Conservation (phyloP, 2,113 vertebrate species). For the Cichladusa arquata region DNA sequence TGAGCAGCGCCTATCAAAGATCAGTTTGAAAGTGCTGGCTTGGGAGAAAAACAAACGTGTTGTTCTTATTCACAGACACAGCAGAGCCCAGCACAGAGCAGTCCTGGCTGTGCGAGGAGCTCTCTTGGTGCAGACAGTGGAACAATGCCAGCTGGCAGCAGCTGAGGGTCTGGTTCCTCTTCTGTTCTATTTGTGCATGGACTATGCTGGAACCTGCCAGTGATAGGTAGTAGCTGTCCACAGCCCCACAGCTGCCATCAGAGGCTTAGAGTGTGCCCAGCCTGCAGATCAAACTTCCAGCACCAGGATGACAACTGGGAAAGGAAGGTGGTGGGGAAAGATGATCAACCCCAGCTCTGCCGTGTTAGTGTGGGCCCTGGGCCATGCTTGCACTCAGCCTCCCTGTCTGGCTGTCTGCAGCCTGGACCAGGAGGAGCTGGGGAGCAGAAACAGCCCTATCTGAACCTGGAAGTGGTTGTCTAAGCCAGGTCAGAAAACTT, state of each 20-base stretch:
- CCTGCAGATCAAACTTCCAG: neutral
- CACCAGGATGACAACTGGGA: neutral
- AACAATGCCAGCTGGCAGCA: conserved; percentile 2
- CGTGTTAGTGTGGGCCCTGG: accelerated
- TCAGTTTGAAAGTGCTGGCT: neutral
- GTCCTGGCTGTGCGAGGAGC: neutral
- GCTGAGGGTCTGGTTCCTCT: conserved; percentile 7
- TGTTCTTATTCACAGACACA: neutral
- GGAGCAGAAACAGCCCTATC: neutral
- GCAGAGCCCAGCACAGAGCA: neutral
- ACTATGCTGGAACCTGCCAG: neutral
- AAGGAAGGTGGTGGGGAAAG: neutral
- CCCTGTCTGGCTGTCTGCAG: neutral
- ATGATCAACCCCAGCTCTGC: neutral
- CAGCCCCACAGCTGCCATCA: neutral
- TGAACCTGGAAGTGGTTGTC: neutral
- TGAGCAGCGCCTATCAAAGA: neutral
- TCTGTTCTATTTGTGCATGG: neutral
- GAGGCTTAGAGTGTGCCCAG: neutral
- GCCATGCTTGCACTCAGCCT: neutral
- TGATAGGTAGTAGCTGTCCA: neutral
- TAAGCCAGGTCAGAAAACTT: neutral
- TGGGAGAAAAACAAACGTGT: neutral
- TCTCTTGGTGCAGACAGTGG: neutral
- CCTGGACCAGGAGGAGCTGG: neutral